Evolutionary conservation across 2,888 invertebrate species (phyloP), one percentile per base, ranked within the genome.

Genomic region (Spodoptera littoralis): DNA sequence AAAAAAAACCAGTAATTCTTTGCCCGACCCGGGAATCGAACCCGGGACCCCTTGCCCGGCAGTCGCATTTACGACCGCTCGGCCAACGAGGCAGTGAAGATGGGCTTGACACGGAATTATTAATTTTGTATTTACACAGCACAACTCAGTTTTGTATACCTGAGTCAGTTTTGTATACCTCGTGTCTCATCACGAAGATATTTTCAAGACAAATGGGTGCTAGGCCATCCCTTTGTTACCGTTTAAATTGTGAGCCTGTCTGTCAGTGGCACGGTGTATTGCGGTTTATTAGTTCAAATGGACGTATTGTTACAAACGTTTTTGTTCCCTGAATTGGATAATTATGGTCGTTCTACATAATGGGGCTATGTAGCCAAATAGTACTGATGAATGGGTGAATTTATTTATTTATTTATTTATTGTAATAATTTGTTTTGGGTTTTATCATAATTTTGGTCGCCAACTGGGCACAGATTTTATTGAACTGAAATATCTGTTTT

Each of bases 231-330:
- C 52, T 60, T 70, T 72, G 72, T 74, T 78, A 51, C 61, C 30
- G 59, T 77, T 77, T 79, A 80, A 81, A 78, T 77, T 79, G 73
- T 79, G 72, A 77, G 67, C 58, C 53, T 65, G 70, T 62, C 80
- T 82, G 79, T 77, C 78, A 70, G 56, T 30, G 61, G 49, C 77
- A 71, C 54, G 54, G 69, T 58, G 60, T 65, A 72, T 58, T 62
- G 61, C 60, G 62, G 58, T 71, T 71, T 77, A 77, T 77, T 77
- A 69, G 66, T 69, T 60, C 43, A 71, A 71, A 74, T 74, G 68
- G 67, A 63, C 59, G 70, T 65, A 74, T 81, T 81, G 79, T 77
- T 72, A 47, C 27, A 50, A 27, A 55, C 71, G 80, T 81, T 72
- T 27, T 79, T 76, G 75, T 70, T 76, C 67, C 67, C 42, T 30